Evolutionary conservation across 2,888 invertebrate genomes (phyloP).

Genomic region (Hirtodrosophila cameraria): DNA sequence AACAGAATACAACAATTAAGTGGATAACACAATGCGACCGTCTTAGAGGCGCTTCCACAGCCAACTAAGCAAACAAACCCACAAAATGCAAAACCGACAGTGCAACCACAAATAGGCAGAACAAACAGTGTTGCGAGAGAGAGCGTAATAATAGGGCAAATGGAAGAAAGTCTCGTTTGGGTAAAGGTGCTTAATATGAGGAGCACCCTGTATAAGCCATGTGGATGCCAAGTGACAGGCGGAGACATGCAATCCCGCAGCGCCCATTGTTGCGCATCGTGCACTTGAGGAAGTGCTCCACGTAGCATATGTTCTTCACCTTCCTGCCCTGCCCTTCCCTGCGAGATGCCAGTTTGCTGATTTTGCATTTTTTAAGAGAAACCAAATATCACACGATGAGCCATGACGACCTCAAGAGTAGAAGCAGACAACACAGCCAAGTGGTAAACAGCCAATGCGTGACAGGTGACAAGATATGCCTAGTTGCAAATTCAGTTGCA

Average conservation of each 20-base stretch:
- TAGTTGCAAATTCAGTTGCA: slow-evolving; percentile 1
- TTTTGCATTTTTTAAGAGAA: slow-evolving; percentile 69
- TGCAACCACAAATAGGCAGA: slow-evolving; percentile 29
- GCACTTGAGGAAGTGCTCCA: slow-evolving; percentile 75
- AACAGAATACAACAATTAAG: slow-evolving; percentile 1
- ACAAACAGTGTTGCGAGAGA: background rate
- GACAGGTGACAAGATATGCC: slow-evolving; percentile 63
- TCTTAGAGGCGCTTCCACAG: slow-evolving; percentile 34
- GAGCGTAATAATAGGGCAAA: slow-evolving; percentile 51
- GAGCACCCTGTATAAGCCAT: slow-evolving; percentile 48
- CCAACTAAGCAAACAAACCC: slow-evolving; percentile 33
- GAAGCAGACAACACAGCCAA: slow-evolving; percentile 10
- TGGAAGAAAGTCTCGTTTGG: slow-evolving; percentile 51
- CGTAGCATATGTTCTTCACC: slow-evolving; percentile 26
- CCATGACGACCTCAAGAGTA: slow-evolving; percentile 48
- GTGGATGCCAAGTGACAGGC: slow-evolving; percentile 65
- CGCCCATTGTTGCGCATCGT: slow-evolving; percentile 73
- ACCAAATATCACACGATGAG: slow-evolving; percentile 69
- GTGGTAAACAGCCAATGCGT: slow-evolving; percentile 43
- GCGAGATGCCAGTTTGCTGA: slow-evolving; percentile 26
- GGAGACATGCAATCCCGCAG: slow-evolving; percentile 66
- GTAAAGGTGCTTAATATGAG: slow-evolving; percentile 1
- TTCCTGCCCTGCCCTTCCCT: background rate
- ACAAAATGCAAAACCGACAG: slow-evolving; percentile 37
- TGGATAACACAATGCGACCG: slow-evolving; percentile 36